Conservation (phyloP, 1,140 invertebrate species). For the Drosophila rhopaloa region DNA sequence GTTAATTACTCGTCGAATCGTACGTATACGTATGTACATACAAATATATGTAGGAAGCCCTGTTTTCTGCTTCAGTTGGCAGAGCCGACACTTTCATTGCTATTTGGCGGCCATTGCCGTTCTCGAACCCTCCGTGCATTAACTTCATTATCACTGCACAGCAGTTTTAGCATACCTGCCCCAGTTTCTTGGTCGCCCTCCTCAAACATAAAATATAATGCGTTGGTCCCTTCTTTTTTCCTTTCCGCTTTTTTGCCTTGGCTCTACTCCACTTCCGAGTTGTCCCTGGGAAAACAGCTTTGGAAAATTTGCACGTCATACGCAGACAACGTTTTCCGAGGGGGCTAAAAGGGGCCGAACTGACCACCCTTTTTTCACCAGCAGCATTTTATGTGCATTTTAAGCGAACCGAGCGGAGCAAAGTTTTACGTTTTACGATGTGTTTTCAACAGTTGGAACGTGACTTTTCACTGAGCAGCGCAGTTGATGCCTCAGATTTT, state of each 20-base stretch:
- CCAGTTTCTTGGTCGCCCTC: conserved; percentile 36
- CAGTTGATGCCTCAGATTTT: conserved; percentile 63
- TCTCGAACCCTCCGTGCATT: conserved; percentile 44
- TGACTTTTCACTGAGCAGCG: conserved; percentile 73
- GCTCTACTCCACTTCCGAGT: conserved; percentile 11
- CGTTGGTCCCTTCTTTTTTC: conserved; percentile 40
- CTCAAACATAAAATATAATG: conserved; percentile 68
- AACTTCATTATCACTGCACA: conserved; percentile 78
- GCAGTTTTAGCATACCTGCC: conserved; percentile 47
- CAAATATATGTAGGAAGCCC: conserved; percentile 5
- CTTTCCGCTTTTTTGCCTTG: background rate
- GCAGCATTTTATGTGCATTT: conserved; percentile 55
- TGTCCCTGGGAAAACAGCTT: conserved; percentile 61
- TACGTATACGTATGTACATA: background rate
- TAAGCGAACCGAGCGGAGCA: conserved; percentile 54
- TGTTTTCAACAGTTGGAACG: conserved; percentile 79
- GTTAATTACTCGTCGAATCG: conserved; percentile 43
- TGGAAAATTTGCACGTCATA: conserved; percentile 79
- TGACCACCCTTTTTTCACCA: conserved; percentile 62
- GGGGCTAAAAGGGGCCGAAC: conserved; percentile 5
- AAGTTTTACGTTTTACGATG: conserved; percentile 76
- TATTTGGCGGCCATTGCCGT: conserved; percentile 26
- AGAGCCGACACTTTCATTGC: conserved; percentile 32
- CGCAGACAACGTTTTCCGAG: conserved; percentile 68
- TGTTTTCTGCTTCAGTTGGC: conserved; percentile 30